phyloP scores from a whole-genome alignment of 2,888 invertebrate species.

The Schrankia costaestrigalis region DNA sequence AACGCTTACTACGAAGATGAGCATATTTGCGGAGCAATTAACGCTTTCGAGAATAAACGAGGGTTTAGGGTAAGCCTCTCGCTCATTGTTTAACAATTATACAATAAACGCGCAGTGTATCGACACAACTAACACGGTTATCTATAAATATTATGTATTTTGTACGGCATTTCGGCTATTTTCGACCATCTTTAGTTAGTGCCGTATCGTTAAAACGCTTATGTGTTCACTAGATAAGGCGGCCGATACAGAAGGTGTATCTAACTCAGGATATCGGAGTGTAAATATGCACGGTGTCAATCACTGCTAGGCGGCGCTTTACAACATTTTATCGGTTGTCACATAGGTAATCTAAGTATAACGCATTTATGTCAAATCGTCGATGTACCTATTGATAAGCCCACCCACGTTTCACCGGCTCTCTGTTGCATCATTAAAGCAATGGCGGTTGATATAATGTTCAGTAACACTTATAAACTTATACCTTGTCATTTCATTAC shows the following conservation, averaged over 20 bases:
- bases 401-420: conserved; percentile 67
- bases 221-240: conserved; percentile 63
- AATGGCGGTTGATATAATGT: conserved; percentile 55
- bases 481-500: conserved; percentile 42
- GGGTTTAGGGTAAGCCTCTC: conserved; percentile 42
- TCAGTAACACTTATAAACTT: conserved; percentile 29
- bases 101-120: conserved; percentile 40
- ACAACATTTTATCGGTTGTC: conserved; percentile 76
- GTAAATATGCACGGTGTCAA: conserved; percentile 73
- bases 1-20: conserved; percentile 77
- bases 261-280: conserved; percentile 63
- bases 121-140: conserved; percentile 24
- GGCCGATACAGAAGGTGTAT: conserved; percentile 62
- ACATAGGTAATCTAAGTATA: conserved; percentile 74
- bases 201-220: conserved; percentile 52
- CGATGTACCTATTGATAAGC: conserved; percentile 73
- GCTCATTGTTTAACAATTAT: conserved; percentile 62
- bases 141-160: conserved; percentile 21
- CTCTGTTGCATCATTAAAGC: conserved; percentile 60
- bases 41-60: conserved; percentile 74
- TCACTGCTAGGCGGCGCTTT: conserved; percentile 75
- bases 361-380: conserved; percentile 78
- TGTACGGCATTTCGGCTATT: conserved; percentile 33
- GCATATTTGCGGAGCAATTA: conserved; percentile 79
- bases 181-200: conserved; percentile 44